Percentiles rank a stretch among this genome's conserved stretches.
These are phyloP conservation scores for Heterodera schachtii DNA, from an alignment of 1,140 invertebrate species.

Conservation along the genomic window DNA sequence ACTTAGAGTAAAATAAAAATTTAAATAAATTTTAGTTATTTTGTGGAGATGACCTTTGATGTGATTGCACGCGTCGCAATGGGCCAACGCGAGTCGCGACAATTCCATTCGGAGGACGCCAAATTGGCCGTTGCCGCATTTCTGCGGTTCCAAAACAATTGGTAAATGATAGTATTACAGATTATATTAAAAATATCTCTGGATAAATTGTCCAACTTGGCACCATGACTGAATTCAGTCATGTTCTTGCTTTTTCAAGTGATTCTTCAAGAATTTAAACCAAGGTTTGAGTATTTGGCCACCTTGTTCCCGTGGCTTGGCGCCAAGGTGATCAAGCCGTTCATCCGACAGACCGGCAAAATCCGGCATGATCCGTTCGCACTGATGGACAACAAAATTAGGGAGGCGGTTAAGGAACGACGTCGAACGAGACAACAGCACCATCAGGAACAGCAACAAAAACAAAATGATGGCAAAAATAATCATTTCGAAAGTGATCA, in stretches of 20 bases:
- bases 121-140: not conserved
- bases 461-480: conserved; percentile 4
- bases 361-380: not conserved
- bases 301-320: conserved; percentile 13
- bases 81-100: conserved; percentile 45
- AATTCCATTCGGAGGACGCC: conserved; percentile 50
- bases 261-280: no score
- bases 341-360: conserved; percentile 1
- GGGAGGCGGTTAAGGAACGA: not conserved
- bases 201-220: no score
- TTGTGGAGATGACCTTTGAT: conserved; percentile 55
- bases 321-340: not conserved
- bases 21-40: conserved; percentile 37
- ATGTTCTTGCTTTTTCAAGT: no score
- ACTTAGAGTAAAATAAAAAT: no score
- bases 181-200: no score
- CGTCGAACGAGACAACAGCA: not conserved
- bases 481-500: conserved; percentile 18
- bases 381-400: conserved; percentile 16
- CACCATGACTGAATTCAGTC: no score
- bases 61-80: conserved; percentile 51
- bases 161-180: not conserved
- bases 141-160: conserved; percentile 8
- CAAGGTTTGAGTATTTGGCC: not conserved
- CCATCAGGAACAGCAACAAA: not conserved